Evolutionary conservation across 1,140 invertebrate genomes (phyloP), one percentile per base, ranked within the genome.

Genomic region (Solenopsis fugax): DNA sequence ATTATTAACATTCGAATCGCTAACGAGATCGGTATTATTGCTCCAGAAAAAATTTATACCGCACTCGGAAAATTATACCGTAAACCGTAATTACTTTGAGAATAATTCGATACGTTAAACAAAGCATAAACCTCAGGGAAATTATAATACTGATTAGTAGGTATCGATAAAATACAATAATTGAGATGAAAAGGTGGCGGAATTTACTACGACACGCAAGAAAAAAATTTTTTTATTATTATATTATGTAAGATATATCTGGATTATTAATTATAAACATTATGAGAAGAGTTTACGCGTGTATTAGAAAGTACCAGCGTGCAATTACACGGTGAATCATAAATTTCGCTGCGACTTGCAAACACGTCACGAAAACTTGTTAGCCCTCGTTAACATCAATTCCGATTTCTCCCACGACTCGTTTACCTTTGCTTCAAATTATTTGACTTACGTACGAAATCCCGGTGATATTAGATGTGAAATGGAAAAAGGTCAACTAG

Each of bases 331-430:
- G 24, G 18, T 50, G 21, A 48, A 29, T 64, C 41, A 54, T 77
- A 77, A 77, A 77, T 77, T 85, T 85, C 21, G 12, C 34, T 18
- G 29, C n/a, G 34, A 41, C 34, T 64, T 76, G 13, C n/a, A 62
- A 62, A 76, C 24, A 12, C 13, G 34, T 54, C 48, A 54, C 13
- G 58, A 77, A 52, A 54, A 85, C 48, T 77, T 34, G 41, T 85
- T 77, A 45, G n/a, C 37, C 9, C 54, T 60, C 69, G 18, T 75
- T 50, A 73, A 75, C 81, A 41, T 64, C 48, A 62, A n/a, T 48
- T 21, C 50, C 48, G 82, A 65, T 85, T 85, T 85, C 73, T 85
- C 58, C n/a, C 21, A 85, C 34, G 21, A 52, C 72, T 75, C 34
- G 81, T 76, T 76, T 77, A 85, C 48, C 34, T 77, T 52, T 54